Percentiles rank a stretch among this genome's conserved stretches.
phyloP scores from a whole-genome alignment of 92 coral and sea anemone species.

The Zoanthus gigantus region DNA sequence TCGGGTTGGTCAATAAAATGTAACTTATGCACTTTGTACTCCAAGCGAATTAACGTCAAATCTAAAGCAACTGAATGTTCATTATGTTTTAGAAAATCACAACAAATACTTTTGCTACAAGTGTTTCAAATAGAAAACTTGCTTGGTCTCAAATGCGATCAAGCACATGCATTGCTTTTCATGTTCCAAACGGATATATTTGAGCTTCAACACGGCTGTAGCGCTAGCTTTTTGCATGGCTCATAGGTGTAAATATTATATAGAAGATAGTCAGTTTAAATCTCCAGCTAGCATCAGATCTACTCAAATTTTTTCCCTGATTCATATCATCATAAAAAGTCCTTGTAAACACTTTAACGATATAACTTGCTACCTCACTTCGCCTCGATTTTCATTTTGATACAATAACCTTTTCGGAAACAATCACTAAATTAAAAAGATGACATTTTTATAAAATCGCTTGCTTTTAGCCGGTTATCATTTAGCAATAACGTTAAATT shows the following conservation, averaged over 20 bases:
- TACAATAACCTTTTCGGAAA: neutral
- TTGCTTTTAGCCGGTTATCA: constrained; percentile 28
- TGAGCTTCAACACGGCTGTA: neutral
- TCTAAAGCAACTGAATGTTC: too few relatives aligned
- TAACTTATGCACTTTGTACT: too few relatives aligned
- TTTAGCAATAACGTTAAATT: constrained; percentile 26
- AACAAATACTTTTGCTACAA: too few relatives aligned
- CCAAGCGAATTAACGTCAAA: too few relatives aligned
- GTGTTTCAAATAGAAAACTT: too few relatives aligned
- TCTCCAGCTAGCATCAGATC: neutral
- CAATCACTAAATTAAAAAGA: constrained; percentile 19
- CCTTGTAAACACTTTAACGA: constrained; percentile 1
- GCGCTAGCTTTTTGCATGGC: constrained; percentile 1
- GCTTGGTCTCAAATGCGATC: too few relatives aligned
- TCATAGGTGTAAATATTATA: constrained; percentile 12
- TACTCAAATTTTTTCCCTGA: constrained; percentile 10
- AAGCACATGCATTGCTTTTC: neutral
- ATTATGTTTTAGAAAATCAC: too few relatives aligned
- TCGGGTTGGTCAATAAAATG: too few relatives aligned
- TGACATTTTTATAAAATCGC: neutral
- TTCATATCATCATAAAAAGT: constrained; percentile 27
- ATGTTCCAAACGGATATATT: constrained; percentile 15
- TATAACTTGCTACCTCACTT: neutral
- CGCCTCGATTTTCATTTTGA: neutral
- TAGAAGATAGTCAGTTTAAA: constrained; percentile 4